phyloP scores from a whole-genome alignment of 2,797 vertebrate species.

The Pangasius macronema region DNA sequence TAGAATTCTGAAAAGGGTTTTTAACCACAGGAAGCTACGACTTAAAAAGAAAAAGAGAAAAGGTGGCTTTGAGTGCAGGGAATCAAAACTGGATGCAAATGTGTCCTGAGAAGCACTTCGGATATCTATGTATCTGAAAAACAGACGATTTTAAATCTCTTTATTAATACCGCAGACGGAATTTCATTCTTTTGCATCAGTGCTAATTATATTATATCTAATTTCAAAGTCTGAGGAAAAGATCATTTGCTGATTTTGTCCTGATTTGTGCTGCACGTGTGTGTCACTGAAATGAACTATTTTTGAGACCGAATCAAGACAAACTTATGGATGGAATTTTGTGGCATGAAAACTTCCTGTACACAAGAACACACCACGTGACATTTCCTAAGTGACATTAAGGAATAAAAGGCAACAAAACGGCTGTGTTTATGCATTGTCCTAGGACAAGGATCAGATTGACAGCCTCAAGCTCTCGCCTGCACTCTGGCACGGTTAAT shows the following conservation, averaged over 20 bases:
- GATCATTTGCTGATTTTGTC: background rate
- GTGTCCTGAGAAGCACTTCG: background rate
- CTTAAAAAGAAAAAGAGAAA: background rate
- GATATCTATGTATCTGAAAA: background rate
- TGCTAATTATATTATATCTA: background rate
- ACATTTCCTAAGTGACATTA: background rate
- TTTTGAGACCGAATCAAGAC: background rate
- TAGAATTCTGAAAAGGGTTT: background rate
- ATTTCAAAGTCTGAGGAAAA: background rate
- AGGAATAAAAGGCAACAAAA: background rate
- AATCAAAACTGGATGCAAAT: background rate
- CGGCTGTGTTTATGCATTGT: background rate
- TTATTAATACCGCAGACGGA: background rate
- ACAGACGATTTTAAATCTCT: background rate
- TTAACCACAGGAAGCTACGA: background rate
- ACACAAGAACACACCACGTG: background rate
- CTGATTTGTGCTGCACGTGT: too few relatives aligned
- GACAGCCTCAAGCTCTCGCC: conserved; percentile 5
- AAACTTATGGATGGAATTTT: background rate
- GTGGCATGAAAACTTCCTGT: background rate
- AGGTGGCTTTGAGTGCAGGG: background rate
- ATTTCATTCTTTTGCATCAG: background rate
- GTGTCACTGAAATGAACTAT: background rate
- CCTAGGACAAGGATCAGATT: conserved; percentile 14
- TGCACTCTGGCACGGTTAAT: conserved; percentile 2